phyloP scores from a whole-genome alignment of 2,888 invertebrate species.

The Erynnis tages region DNA sequence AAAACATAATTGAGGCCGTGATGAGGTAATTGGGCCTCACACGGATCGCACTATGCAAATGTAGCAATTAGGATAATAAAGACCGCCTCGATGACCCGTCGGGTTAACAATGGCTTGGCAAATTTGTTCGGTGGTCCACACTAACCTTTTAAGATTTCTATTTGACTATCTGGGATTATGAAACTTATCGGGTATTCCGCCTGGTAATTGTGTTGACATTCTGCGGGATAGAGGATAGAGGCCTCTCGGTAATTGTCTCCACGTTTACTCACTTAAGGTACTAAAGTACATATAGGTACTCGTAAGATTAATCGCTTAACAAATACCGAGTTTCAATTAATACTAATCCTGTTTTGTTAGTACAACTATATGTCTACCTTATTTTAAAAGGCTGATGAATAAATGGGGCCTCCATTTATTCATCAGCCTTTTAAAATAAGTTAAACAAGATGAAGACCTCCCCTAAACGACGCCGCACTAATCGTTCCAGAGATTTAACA shows the following conservation, averaged over 20 bases:
- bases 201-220: slow-evolving; percentile 25
- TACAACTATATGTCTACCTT: too few species aligned
- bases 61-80: slow-evolving; percentile 66
- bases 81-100: slow-evolving; percentile 45
- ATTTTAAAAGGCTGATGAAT: too few species aligned
- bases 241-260: slow-evolving; percentile 14
- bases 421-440: too few species aligned
- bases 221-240: slow-evolving; percentile 8
- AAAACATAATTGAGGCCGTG: slow-evolving; percentile 59
- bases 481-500: too few species aligned
- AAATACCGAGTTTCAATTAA: not conserved
- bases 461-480: too few species aligned
- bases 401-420: too few species aligned
- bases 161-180: slow-evolving; percentile 33
- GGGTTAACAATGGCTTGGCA: slow-evolving; percentile 51
- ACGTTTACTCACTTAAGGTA: slow-evolving; percentile 11
- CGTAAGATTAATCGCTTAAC: not conserved
- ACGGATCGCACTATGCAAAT: slow-evolving; percentile 67
- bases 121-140: slow-evolving; percentile 46
- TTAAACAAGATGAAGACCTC: too few species aligned
- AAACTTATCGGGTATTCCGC: slow-evolving; percentile 14
- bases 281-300: not conserved
- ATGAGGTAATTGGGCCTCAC: slow-evolving; percentile 62
- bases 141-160: slow-evolving; percentile 38
- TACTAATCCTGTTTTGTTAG: slow-evolving; percentile 8